phyloP scores from a whole-genome alignment of 2,797 vertebrate genomes.

The Melanotaenia pygmaea region DNA sequence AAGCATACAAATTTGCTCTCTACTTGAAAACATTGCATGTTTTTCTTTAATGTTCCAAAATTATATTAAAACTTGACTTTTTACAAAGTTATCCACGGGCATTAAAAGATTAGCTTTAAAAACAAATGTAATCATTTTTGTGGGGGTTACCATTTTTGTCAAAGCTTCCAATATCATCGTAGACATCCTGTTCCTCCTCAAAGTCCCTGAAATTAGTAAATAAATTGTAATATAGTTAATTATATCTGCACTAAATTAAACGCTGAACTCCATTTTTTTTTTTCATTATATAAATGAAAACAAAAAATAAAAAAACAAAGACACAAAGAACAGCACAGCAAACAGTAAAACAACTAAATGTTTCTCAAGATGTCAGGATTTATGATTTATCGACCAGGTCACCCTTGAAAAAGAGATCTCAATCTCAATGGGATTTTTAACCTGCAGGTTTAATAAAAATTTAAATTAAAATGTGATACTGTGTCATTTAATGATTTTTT shows the following conservation, averaged over 20 bases:
- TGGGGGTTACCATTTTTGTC: constrained; percentile 62
- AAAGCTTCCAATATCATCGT: constrained; percentile 71
- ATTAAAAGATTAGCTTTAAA: neutral
- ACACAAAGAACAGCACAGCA: neutral
- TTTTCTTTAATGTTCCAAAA: too few relatives aligned
- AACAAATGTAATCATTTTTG: neutral
- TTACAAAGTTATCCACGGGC: neutral
- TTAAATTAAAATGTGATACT: too few relatives aligned
- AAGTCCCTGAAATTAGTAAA: constrained; percentile 51
- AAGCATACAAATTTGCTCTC: neutral
- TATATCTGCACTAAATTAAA: neutral
- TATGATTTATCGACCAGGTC: too few relatives aligned
- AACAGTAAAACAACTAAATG: neutral
- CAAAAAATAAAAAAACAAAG: neutral
- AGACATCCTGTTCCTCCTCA: constrained; percentile 55
- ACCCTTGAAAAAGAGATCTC: too few relatives aligned
- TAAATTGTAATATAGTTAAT: neutral
- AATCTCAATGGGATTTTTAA: too few relatives aligned
- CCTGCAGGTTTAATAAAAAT: too few relatives aligned
- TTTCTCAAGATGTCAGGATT: neutral
- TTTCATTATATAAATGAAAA: neutral
- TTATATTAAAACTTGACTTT: neutral
- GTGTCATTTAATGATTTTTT: neutral
- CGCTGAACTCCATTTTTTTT: neutral
- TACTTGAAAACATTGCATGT: neutral